Evolutionary conservation across 2,888 invertebrate species (phyloP), one percentile per base, ranked within the genome.

Genomic region (Crematogaster levior): DNA sequence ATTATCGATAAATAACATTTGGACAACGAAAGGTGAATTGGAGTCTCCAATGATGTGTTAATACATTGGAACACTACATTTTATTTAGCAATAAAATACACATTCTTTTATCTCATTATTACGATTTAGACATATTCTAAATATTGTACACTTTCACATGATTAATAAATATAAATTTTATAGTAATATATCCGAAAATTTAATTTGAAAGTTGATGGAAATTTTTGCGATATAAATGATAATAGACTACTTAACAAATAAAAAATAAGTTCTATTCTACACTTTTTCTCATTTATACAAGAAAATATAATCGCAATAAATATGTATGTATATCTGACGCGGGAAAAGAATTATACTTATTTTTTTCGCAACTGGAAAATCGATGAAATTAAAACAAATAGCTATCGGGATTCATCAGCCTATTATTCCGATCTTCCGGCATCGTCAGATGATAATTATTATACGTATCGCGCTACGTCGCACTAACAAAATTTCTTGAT

Each of bases 401-500:
- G 9, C 34, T 30, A 56, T 56, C 18, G 18, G 1, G 7, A 0
- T 51, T 10, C 6, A 18, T 61, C 6, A 12, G 18, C 0, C 15
- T 6, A 24, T 34, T 12, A 10, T 46, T 61, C 18, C 9, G 37
- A 63, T 34, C 1, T 6, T 34, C 7, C 34, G 34, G 1, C 12
- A 58, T 21, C 0, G n/a, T 73, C 3, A n/a, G 18, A 24, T 30
- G 24, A 63, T 48, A 48, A 37, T 74, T 74, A 48, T 60, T 63
- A 24, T 27, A 6, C 37, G 10, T 15, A 73, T 43, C 10, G 15
- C 10, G 21, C 43, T 43, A 18, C 10, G 2, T 63, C 18, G 4
- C n/a, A n/a, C n/a, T 24, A 74, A 61, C 34, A 74, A 74, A 74
- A 48, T 74, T 74, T 74, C 46, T 40, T 72, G 40, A 60, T 43